Evolutionary conservation across 37 sponge, comb jelly and placozoan species (phyloP).

Genomic region (Agelas oroides): DNA sequence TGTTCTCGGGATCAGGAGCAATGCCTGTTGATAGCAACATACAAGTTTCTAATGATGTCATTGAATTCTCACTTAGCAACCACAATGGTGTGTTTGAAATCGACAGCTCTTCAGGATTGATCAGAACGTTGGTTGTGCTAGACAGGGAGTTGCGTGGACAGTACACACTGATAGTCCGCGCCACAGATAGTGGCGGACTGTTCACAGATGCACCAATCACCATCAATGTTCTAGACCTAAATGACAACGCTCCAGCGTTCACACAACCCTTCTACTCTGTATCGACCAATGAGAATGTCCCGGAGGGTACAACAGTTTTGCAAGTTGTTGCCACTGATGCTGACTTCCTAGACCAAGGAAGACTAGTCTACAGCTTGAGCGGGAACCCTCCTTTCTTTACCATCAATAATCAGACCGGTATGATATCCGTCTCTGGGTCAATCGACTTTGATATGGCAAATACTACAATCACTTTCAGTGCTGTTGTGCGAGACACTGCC

Average conservation of each 20-base stretch:
- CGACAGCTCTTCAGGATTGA: constrained; percentile 22
- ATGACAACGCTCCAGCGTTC: constrained; percentile 64
- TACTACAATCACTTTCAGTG: not conserved
- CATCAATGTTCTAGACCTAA: constrained; percentile 51
- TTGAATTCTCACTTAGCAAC: constrained; percentile 9
- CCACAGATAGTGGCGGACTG: constrained; percentile 11
- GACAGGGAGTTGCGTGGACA: constrained; percentile 29
- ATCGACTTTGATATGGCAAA: constrained; percentile 54
- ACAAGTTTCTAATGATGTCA: not conserved
- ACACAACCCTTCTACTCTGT: constrained; percentile 30
- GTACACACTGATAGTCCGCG: constrained; percentile 48
- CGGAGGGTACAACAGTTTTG: constrained; percentile 22
- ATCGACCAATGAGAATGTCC: constrained; percentile 39
- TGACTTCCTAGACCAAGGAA: constrained; percentile 49
- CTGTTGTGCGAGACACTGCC: constrained; percentile 19
- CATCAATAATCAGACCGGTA: constrained; percentile 35
- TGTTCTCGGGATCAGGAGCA: not conserved
- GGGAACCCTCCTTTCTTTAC: constrained; percentile 4
- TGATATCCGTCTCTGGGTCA: constrained; percentile 6
- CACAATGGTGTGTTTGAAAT: constrained; percentile 25
- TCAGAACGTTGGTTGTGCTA: constrained; percentile 15
- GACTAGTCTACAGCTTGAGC: constrained; percentile 14
- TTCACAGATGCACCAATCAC: constrained; percentile 14
- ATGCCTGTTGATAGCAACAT: not conserved
- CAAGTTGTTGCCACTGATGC: constrained; percentile 53